Evolutionary conservation across 2,888 invertebrate genomes (phyloP).

Genomic region (Drosophila atripex): DNA sequence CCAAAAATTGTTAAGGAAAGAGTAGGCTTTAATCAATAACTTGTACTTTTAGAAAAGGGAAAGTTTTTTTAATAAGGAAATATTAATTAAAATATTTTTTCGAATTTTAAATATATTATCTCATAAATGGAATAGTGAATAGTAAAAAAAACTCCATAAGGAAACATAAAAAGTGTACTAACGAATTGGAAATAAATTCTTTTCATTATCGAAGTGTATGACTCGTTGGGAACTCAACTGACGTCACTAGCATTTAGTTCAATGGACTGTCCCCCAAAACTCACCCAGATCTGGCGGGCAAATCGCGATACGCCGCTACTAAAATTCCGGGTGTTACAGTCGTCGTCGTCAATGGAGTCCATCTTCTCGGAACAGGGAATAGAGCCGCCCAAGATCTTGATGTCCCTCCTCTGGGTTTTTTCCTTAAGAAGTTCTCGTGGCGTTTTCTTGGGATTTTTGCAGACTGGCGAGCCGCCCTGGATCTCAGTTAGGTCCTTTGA

Average conservation of each 20-base stretch:
- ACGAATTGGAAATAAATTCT: no score
- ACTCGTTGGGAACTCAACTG: neutral
- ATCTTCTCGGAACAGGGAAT: constrained; percentile 26
- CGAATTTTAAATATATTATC: no score
- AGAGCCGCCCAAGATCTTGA: constrained; percentile 48
- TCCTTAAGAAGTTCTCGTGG: neutral
- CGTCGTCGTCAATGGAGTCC: neutral
- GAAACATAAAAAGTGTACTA: no score
- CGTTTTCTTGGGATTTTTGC: constrained; percentile 3
- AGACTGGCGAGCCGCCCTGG: constrained; percentile 7
- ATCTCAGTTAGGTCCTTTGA: constrained; percentile 18
- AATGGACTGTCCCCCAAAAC: constrained; percentile 7
- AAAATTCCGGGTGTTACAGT: neutral
- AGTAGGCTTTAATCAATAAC: neutral
- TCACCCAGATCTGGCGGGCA: constrained; percentile 36
- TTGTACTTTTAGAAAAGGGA: neutral
- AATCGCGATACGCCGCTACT: constrained; percentile 8
- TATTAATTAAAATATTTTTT: no score
- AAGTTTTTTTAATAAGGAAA: neutral
- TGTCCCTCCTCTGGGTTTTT: neutral
- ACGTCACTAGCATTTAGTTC: neutral
- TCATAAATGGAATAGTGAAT: no score
- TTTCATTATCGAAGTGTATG: neutral
- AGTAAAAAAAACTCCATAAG: no score
- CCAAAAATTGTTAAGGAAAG: neutral